These are phyloP conservation scores for Callyntrura guangdongensis DNA, from an alignment of 2,888 invertebrate species.

Conservation along the genomic window DNA sequence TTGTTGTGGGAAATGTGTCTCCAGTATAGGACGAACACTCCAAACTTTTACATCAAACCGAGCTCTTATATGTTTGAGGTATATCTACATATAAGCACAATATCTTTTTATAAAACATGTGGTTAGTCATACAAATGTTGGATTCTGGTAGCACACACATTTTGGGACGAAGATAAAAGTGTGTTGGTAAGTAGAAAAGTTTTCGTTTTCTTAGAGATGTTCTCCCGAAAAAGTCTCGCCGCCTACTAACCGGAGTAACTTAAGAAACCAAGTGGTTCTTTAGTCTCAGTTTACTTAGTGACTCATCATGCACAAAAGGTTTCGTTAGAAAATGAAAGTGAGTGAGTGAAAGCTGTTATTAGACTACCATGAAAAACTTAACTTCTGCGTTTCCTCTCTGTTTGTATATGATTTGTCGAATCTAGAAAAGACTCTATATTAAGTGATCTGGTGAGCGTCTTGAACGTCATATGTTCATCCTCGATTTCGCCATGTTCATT, in stretches of 20 bases:
- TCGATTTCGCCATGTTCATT: neutral
- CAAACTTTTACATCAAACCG: too few species aligned
- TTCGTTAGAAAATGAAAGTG: neutral
- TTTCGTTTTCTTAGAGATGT: neutral
- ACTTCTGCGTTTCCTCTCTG: neutral
- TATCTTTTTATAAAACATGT: too few species aligned
- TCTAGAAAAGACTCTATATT: too few species aligned
- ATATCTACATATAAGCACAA: too few species aligned
- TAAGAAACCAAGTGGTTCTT: conserved; percentile 4
- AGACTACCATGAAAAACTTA: neutral
- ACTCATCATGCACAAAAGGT: neutral
- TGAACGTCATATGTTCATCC: neutral
- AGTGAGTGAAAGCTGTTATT: conserved; percentile 3
- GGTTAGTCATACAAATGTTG: too few species aligned
- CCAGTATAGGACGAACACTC: too few species aligned
- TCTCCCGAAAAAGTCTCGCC: neutral
- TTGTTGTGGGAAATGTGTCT: too few species aligned
- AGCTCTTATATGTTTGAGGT: too few species aligned
- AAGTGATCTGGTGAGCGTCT: neutral
- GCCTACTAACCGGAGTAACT: neutral
- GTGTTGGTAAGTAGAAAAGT: too few species aligned
- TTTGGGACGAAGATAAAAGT: too few species aligned
- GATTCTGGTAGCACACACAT: too few species aligned
- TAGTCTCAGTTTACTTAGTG: neutral
- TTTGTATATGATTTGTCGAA: neutral